These are phyloP conservation scores for Ceratosolen solmsi DNA, from an alignment of 1,140 invertebrate genomes.

Conservation along the genomic window DNA sequence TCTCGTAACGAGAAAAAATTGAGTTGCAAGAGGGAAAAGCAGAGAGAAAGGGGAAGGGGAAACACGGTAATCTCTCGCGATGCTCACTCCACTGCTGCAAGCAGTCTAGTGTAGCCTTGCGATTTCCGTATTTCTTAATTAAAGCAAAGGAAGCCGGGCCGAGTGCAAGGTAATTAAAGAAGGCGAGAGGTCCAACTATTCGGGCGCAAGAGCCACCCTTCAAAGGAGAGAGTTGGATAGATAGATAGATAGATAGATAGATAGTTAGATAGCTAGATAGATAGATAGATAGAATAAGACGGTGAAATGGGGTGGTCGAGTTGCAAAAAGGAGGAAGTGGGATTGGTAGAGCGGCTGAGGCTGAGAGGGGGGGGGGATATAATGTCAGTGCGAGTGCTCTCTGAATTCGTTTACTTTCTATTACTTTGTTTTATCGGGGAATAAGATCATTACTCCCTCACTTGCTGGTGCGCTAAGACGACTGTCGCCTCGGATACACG, in stretches of 20 bases:
- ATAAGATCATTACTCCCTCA: slow-evolving; percentile 65
- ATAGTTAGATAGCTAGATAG: not conserved
- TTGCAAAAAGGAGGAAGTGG: too few relatives aligned
- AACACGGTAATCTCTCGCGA: not conserved
- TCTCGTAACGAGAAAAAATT: slow-evolving; percentile 18
- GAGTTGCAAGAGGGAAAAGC: not conserved
- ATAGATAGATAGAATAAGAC: not conserved
- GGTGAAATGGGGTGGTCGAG: too few relatives aligned
- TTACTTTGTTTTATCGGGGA: slow-evolving; percentile 68
- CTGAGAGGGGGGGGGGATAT: not conserved
- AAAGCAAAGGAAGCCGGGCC: slow-evolving; percentile 24
- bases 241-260: not conserved
- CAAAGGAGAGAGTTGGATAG: not conserved
- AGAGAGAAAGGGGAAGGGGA: not conserved
- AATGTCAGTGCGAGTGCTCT: slow-evolving; percentile 18
- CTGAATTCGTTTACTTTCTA: slow-evolving; percentile 68
- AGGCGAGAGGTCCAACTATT: slow-evolving; percentile 35
- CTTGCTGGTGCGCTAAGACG: not conserved
- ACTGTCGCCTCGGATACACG: not conserved
- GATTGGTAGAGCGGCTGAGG: too few relatives aligned
- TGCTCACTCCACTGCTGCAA: not conserved
- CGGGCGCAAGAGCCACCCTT: not conserved
- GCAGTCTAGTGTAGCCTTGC: slow-evolving; percentile 2
- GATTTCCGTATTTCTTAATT: slow-evolving; percentile 54
- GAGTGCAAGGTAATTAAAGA: slow-evolving; percentile 49